Base-by-base conservation (phyloP, 2,888 invertebrate genomes). In the Linnaemya vulpina region DNA sequence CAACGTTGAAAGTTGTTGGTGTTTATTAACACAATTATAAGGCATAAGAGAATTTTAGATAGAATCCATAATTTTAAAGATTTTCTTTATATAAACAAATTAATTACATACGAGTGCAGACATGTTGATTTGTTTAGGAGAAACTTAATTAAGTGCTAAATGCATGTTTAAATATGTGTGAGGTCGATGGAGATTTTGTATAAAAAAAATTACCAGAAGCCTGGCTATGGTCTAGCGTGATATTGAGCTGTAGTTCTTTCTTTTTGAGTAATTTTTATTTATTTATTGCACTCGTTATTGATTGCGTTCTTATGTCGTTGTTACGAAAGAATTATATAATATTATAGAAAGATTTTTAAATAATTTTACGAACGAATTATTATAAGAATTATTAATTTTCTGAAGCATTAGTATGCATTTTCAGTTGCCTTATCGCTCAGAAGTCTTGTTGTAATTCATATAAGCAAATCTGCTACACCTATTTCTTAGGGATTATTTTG, bases 361-460 rank as follows among this genome's bases (percentile, higher is more conserved):
- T n/a, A n/a, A n/a, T n/a, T n/a, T n/a, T n/a, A n/a, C n/a, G n/a
- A n/a, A n/a, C n/a, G n/a, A n/a, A n/a, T n/a, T n/a, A n/a, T n/a
- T n/a, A n/a, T n/a, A n/a, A n/a, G n/a, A n/a, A n/a, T n/a, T n/a
- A n/a, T n/a, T 40, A 8, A 30, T 63, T 63, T 46, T 30, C 5
- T 55, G 43, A 17, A 30, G 17, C 35, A n/a, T 76, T 67, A 58
- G 46, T 43, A 35, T 53, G n/a, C 55, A 43, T 79, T 71, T 46
- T 65, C 79, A 79, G 46, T 79, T 70, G 68, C 51, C 60, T 40
- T 67, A 46, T 25, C 63, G 11, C 25, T 70, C 51, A 77, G 17
- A 60, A 62, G 49, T 40, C 30, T 60, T 67, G 17, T 73, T 73
- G 55, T 35, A 73, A 71, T 46, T 65, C 51, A 76, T 22, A 60